Percentiles rank a stretch among this genome's conserved stretches.
Evolutionary conservation across 2,888 invertebrate genomes (phyloP).

Genomic region (Tetranychus piercei): DNA sequence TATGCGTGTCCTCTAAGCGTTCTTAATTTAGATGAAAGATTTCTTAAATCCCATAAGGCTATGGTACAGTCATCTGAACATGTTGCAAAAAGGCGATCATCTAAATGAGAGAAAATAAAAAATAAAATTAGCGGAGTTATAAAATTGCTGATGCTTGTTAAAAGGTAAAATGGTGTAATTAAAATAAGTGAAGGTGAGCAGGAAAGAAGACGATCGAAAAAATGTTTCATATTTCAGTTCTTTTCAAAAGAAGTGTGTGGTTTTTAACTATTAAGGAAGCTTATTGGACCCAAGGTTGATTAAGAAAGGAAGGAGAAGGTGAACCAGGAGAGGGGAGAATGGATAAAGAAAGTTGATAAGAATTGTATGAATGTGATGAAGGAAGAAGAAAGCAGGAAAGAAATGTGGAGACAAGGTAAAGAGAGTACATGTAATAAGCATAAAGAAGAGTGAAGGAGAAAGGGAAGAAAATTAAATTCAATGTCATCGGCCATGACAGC

Average conservation of each 20-base stretch:
- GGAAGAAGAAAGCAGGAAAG: conserved; percentile 3
- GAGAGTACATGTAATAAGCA: background rate
- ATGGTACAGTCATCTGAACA: conserved; percentile 86
- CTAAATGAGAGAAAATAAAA: conserved; percentile 48
- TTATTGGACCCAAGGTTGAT: background rate
- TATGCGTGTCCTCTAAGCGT: conserved; percentile 69
- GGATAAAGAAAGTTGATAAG: background rate
- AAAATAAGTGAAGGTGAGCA: conserved; percentile 3
- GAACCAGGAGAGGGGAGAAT: conserved; percentile 2
- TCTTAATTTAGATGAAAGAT: conserved; percentile 53
- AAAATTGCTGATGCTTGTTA: conserved; percentile 13
- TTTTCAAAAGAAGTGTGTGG: background rate
- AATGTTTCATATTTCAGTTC: too few species aligned
- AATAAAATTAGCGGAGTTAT: conserved; percentile 16
- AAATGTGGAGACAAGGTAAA: background rate
- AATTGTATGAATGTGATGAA: background rate
- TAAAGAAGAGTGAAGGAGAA: background rate
- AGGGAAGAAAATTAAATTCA: background rate
- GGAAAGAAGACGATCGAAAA: background rate
- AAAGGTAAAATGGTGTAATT: background rate
- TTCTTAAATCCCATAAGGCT: conserved; percentile 78
- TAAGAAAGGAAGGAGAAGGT: background rate
- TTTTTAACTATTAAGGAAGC: background rate
- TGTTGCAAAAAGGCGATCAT: conserved; percentile 67
- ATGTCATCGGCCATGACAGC: background rate